phyloP scores from a whole-genome alignment of 2,797 vertebrate species.

The Sarcoramphus papa region DNA sequence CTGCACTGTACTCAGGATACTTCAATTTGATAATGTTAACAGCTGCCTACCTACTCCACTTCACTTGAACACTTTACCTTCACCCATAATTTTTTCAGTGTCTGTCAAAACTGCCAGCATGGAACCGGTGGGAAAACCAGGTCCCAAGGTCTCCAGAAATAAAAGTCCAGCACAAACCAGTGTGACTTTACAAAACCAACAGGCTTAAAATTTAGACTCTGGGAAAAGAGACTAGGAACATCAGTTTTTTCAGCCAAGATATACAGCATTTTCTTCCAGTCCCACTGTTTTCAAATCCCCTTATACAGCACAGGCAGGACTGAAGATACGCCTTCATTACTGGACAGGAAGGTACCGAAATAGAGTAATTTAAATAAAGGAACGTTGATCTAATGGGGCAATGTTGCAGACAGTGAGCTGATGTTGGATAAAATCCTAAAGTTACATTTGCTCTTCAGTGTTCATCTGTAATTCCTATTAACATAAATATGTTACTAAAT shows the following conservation, averaged over 20 bases:
- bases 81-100: background rate
- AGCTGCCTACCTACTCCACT: background rate
- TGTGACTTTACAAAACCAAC: constrained; percentile 31
- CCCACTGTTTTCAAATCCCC: background rate
- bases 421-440: constrained; percentile 29
- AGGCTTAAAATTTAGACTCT: background rate
- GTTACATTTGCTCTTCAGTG: background rate
- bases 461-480: constrained; percentile 13
- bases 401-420: background rate
- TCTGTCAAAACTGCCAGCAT: background rate
- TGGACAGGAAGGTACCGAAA: constrained; percentile 4
- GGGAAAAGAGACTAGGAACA: background rate
- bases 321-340: background rate
- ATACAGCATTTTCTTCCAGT: constrained; percentile 9
- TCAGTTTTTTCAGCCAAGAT: constrained; percentile 28
- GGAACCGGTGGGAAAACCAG: background rate
- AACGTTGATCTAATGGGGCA: background rate
- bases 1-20: background rate
- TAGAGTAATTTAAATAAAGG: background rate
- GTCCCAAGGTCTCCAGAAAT: background rate
- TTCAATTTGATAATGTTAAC: background rate
- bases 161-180: background rate
- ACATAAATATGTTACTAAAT: constrained; percentile 17
- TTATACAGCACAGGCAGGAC: background rate
- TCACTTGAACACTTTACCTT: background rate